A percentile compares a stretch with the other conserved stretches of the same genome.
Conservation (phyloP, 1,140 invertebrate genomes). For the Aphaenogaster floridana region DNA sequence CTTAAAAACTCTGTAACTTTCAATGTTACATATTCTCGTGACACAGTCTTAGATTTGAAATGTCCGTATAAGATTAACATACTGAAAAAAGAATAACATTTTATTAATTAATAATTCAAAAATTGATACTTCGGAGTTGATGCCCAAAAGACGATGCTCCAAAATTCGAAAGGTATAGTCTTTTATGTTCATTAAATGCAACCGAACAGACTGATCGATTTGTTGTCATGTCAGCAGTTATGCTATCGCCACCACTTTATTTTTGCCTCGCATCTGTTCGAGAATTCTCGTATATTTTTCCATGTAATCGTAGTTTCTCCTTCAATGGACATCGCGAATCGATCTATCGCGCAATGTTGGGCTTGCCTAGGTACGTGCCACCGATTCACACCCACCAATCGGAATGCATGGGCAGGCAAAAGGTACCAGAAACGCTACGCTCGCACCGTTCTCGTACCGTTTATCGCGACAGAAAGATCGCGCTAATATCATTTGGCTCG, state of each 20-base stretch:
- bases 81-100: not conserved
- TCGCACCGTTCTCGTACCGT: slow-evolving; percentile 29
- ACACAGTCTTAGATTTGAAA: not conserved
- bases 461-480: slow-evolving; percentile 58
- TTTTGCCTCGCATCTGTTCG: slow-evolving; percentile 3
- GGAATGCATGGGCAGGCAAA: slow-evolving; percentile 71
- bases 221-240: slow-evolving; percentile 26
- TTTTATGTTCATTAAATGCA: not conserved
- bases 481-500: slow-evolving; percentile 54
- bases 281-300: slow-evolving; percentile 37
- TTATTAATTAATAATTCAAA: not conserved
- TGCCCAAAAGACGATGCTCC: not conserved
- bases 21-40: not conserved
- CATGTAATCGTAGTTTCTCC: slow-evolving; percentile 27
- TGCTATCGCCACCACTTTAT: slow-evolving; percentile 11
- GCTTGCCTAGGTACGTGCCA: slow-evolving; percentile 43
- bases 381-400: slow-evolving; percentile 75
- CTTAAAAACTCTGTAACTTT: not conserved
- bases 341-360: slow-evolving; percentile 34
- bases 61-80: not conserved
- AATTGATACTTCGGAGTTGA: not conserved
- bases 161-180: not conserved
- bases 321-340: slow-evolving; percentile 37
- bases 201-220: slow-evolving; percentile 2
- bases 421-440: slow-evolving; percentile 55